These are phyloP conservation scores for Eclectus roratus DNA, from an alignment of 2,113 vertebrate species.

Conservation along the genomic window DNA sequence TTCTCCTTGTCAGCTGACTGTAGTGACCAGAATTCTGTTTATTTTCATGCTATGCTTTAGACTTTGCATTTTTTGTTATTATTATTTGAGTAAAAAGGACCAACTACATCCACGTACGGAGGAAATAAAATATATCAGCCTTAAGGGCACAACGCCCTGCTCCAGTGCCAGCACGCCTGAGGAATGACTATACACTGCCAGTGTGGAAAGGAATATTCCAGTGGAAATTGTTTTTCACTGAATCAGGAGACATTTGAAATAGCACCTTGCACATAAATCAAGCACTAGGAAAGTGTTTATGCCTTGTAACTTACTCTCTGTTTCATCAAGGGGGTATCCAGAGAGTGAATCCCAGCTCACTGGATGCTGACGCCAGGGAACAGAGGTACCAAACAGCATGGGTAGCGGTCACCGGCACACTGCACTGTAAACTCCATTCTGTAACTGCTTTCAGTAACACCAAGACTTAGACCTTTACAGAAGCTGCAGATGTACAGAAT, in stretches of 20 bases:
- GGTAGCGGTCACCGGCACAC: rapidly evolving
- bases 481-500: background rate
- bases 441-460: background rate
- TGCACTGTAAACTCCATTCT: background rate
- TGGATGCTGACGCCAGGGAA: background rate
- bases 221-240: background rate
- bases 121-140: background rate
- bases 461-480: background rate
- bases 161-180: background rate
- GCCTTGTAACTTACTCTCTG: background rate
- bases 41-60: background rate
- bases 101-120: background rate
- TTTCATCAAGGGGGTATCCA: background rate
- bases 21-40: background rate
- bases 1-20: background rate
- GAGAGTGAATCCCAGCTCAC: rapidly evolving
- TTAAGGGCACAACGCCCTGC: background rate
- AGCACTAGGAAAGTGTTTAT: background rate
- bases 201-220: background rate
- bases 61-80: background rate
- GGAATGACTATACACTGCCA: background rate
- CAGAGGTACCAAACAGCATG: rapidly evolving
- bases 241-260: background rate
- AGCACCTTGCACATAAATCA: background rate
- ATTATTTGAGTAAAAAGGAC: background rate